Evolutionary conservation across 2,113 vertebrate genomes (phyloP).

Genomic region (Indicator maculatus): DNA sequence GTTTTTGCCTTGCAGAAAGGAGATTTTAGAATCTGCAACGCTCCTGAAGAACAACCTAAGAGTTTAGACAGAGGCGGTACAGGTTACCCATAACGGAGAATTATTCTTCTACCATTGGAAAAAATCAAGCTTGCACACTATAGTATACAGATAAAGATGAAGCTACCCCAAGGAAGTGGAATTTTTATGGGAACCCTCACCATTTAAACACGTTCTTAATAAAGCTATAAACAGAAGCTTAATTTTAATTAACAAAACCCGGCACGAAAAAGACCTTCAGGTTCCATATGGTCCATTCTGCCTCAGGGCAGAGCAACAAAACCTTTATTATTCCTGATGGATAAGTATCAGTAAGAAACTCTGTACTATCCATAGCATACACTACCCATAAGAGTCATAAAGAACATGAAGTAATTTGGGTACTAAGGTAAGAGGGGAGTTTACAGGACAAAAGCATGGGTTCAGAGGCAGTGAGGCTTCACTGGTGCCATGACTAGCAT

Average conservation of each 20-base stretch:
- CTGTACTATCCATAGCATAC: not conserved
- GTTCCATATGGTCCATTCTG: not conserved
- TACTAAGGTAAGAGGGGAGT: not conserved
- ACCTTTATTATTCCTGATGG: not conserved
- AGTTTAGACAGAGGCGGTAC: not conserved
- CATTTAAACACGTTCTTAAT: not conserved
- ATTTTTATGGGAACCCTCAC: not conserved
- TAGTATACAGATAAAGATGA: accelerated
- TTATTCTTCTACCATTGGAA: not conserved
- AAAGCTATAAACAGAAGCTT: not conserved
- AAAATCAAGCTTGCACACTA: not conserved
- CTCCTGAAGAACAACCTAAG: not conserved
- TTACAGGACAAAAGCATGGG: not conserved
- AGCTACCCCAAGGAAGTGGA: not conserved
- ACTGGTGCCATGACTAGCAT: not conserved
- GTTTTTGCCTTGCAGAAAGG: not conserved
- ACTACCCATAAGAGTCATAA: not conserved
- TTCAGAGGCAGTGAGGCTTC: not conserved
- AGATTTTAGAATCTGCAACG: not conserved
- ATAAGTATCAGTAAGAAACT: not conserved
- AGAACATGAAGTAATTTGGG: not conserved
- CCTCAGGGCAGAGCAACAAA: not conserved
- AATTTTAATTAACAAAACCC: not conserved
- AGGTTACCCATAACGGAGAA: not conserved
- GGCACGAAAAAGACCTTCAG: not conserved